These are phyloP conservation scores for Peromyscus polionotus DNA, from an alignment of 2,113 vertebrate genomes.

Conservation along the genomic window DNA sequence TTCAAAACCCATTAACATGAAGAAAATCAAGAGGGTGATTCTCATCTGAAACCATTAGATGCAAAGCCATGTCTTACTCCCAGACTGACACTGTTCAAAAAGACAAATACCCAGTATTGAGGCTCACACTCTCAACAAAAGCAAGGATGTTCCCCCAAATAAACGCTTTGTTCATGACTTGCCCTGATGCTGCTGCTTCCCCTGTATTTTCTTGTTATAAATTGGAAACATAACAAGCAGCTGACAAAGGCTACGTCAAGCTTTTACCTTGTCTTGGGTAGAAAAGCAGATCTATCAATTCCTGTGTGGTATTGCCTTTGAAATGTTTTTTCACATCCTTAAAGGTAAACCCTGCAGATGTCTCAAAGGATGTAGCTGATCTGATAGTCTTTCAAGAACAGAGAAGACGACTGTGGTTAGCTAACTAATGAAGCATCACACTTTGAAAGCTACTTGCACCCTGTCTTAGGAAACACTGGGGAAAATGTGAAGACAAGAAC, in stretches of 20 bases:
- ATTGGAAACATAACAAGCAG: conserved; percentile 50
- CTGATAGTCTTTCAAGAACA: conserved; percentile 60
- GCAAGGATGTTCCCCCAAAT: conserved; percentile 20
- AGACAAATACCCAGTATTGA: conserved; percentile 49
- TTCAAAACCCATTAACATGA: conserved; percentile 68
- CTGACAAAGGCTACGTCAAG: conserved; percentile 62
- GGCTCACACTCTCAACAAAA: conserved; percentile 20
- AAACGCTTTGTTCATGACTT: conserved; percentile 44
- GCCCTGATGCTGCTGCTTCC: conserved; percentile 30
- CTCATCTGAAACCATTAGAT: conserved; percentile 32
- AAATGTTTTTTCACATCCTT: conserved; percentile 61
- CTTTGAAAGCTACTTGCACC: conserved; percentile 22
- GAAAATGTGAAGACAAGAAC: conserved; percentile 38
- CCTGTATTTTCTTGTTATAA: conserved; percentile 62
- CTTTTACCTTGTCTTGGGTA: conserved; percentile 26
- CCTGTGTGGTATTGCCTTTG: conserved; percentile 29
- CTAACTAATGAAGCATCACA: conserved; percentile 50
- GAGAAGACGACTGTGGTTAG: neutral
- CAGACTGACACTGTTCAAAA: conserved; percentile 58
- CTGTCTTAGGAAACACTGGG: conserved; percentile 28
- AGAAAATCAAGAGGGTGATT: conserved; percentile 50
- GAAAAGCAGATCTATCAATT: conserved; percentile 51
- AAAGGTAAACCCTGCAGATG: conserved; percentile 42
- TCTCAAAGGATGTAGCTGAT: conserved; percentile 56
- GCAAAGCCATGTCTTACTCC: conserved; percentile 49